phyloP scores from a whole-genome alignment of 2,113 vertebrate species.

The Microcebus tavaratra region DNA sequence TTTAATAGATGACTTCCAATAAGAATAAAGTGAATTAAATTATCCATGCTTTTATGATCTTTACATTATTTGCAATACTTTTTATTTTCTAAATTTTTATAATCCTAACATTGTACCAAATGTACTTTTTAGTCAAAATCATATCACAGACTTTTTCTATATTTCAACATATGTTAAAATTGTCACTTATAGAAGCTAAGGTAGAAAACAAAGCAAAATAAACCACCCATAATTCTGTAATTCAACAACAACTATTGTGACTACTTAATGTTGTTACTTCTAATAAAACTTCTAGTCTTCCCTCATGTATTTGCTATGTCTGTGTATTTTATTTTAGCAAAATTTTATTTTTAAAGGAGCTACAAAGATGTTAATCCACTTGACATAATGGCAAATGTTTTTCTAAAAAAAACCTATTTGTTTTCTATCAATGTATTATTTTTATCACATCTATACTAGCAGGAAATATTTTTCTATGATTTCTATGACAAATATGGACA shows the following conservation, averaged over 20 bases:
- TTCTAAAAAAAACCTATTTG: background rate
- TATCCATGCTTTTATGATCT: background rate
- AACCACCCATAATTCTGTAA: background rate
- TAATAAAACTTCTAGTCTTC: background rate
- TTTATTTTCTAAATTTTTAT: background rate
- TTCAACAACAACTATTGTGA: background rate
- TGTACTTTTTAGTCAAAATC: background rate
- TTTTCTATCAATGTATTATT: background rate
- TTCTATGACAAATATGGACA: background rate
- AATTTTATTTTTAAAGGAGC: background rate
- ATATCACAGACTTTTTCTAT: background rate
- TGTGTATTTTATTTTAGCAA: background rate
- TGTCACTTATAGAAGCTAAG: background rate
- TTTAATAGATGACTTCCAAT: background rate
- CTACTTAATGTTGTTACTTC: background rate
- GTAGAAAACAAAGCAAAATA: background rate
- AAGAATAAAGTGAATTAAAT: background rate
- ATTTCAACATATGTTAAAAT: background rate
- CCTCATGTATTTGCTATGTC: background rate
- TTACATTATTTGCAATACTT: background rate
- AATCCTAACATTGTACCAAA: background rate
- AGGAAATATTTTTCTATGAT: background rate
- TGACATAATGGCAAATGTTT: background rate
- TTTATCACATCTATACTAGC: background rate
- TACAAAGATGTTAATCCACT: background rate